These are phyloP conservation scores for Pelodytes ibericus DNA, from an alignment of 2,797 vertebrate species.

Conservation along the genomic window DNA sequence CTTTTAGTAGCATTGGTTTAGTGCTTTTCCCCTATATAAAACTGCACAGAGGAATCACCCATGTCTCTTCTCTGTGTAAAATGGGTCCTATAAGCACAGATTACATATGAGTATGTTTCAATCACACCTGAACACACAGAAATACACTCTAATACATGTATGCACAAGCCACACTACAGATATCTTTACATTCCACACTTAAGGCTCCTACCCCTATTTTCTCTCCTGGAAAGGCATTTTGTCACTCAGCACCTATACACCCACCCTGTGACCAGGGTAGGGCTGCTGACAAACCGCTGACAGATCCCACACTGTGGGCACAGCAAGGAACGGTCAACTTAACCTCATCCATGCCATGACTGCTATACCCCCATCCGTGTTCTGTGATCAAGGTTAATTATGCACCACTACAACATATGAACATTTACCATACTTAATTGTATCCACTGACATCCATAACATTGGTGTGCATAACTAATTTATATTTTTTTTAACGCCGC, in stretches of 20 bases:
- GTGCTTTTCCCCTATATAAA: too few relatives aligned
- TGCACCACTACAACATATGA: not conserved
- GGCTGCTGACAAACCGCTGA: constrained; percentile 32
- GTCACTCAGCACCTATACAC: constrained; percentile 38
- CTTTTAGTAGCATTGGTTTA: too few relatives aligned
- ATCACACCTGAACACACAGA: constrained; percentile 33
- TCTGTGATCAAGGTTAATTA: not conserved
- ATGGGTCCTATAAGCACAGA: too few relatives aligned
- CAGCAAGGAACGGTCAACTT: constrained; percentile 27
- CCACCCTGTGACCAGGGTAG: constrained; percentile 41
- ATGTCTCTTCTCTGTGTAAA: too few relatives aligned
- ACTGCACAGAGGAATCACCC: too few relatives aligned
- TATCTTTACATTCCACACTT: constrained; percentile 37
- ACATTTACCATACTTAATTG: not conserved
- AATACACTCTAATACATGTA: constrained; percentile 3
- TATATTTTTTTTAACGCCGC: too few relatives aligned
- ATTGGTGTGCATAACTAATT: too few relatives aligned
- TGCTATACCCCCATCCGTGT: not conserved
- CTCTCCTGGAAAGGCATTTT: constrained; percentile 30
- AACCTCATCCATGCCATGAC: constrained; percentile 6
- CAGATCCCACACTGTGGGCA: constrained; percentile 24
- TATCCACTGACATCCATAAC: too few relatives aligned
- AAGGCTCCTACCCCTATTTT: constrained; percentile 25
- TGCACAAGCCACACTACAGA: constrained; percentile 19
- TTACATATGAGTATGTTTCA: too few relatives aligned